Percentiles rank a stretch among this genome's conserved stretches.
These are phyloP conservation scores for Frankliniella fusca DNA, from an alignment of 2,888 invertebrate genomes.

Conservation along the genomic window DNA sequence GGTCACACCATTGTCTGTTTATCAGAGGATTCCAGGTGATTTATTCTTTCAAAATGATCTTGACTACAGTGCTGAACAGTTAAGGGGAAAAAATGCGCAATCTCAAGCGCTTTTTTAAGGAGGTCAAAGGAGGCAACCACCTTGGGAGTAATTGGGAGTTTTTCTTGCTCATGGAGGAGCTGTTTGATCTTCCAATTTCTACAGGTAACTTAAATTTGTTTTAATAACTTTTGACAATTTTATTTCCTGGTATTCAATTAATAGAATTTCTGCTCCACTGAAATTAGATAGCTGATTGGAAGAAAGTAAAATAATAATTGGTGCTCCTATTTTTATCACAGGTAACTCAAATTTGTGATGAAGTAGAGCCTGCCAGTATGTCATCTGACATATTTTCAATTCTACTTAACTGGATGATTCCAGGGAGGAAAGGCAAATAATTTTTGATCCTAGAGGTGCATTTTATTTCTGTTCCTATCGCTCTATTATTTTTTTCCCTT, in stretches of 20 bases:
- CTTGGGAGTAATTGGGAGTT: background rate
- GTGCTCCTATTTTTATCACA: background rate
- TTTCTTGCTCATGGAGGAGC: background rate
- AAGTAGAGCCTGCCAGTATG: too few species aligned
- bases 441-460: too few species aligned
- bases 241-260: background rate
- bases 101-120: background rate
- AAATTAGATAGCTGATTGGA: too few species aligned
- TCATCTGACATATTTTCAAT: background rate
- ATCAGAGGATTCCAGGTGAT: background rate
- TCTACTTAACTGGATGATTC: background rate
- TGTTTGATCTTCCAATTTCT: background rate
- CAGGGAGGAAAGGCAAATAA: too few species aligned
- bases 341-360: background rate
- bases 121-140: background rate
- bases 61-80: background rate
- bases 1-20: background rate
- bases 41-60: background rate
- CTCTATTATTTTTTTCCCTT: background rate
- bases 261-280: too few species aligned
- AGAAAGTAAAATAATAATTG: too few species aligned
- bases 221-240: background rate
- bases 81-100: background rate
- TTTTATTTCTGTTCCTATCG: too few species aligned
- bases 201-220: too few species aligned